phyloP scores from a whole-genome alignment of 1,140 invertebrate species.

The Mylabris phalerata region DNA sequence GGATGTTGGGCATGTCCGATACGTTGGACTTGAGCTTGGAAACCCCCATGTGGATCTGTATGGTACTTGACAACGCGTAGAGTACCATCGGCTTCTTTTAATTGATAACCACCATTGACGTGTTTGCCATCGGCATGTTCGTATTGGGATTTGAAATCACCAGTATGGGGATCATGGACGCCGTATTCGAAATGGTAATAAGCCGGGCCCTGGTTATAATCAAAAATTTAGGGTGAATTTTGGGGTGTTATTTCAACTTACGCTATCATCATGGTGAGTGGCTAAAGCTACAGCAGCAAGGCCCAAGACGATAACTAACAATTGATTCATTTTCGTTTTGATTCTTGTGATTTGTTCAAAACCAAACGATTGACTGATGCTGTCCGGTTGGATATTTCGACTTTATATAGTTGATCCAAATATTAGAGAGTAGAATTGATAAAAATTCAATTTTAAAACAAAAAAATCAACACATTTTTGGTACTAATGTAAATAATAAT shows the following conservation, averaged over 20 bases:
- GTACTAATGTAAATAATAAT: no score
- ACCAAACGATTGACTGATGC: no score
- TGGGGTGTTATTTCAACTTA: background rate
- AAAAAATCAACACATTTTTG: no score
- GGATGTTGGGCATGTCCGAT: constrained; percentile 19
- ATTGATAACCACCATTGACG: constrained; percentile 17
- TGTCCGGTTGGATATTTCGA: no score
- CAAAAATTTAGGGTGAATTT: background rate
- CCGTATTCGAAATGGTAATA: constrained; percentile 20
- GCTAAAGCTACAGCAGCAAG: no score
- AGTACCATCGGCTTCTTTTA: constrained; percentile 48
- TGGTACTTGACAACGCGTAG: constrained; percentile 48
- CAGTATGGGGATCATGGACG: constrained; percentile 46
- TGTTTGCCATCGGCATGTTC: constrained; percentile 20
- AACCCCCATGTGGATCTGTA: constrained; percentile 43
- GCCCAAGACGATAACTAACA: no score
- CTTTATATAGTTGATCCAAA: no score
- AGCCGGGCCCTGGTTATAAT: constrained; percentile 15
- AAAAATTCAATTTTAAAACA: no score
- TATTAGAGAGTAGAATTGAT: no score
- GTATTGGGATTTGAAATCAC: constrained; percentile 21
- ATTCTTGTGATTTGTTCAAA: no score
- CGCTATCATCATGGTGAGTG: constrained; percentile 1
- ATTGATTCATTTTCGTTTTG: no score
- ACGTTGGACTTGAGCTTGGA: constrained; percentile 17